Evolutionary conservation across 2,888 invertebrate species (phyloP).

Genomic region (Salticus scenicus): DNA sequence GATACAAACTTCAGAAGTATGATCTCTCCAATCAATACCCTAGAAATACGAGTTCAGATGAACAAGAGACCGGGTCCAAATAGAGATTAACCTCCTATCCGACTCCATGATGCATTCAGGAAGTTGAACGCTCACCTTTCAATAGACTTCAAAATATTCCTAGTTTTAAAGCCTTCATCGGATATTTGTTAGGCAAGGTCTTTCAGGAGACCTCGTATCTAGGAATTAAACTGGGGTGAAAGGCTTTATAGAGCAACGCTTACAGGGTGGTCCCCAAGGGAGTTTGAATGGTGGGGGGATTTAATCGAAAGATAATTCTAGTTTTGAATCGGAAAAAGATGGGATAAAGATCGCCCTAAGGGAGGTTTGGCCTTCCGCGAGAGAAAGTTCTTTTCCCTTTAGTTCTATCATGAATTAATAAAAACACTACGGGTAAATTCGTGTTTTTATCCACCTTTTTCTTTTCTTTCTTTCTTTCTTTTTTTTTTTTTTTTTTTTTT

Average conservation of each 20-base stretch:
- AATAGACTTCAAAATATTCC: slow-evolving; percentile 15
- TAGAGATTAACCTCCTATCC: slow-evolving; percentile 33
- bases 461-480: background rate
- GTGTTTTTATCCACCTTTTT: background rate
- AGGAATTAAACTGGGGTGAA: slow-evolving; percentile 30
- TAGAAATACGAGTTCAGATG: background rate
- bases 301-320: slow-evolving; percentile 26
- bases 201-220: slow-evolving; percentile 7
- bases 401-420: background rate
- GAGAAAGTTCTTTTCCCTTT: background rate
- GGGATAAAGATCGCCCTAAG: background rate
- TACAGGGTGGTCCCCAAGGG: slow-evolving; percentile 19
- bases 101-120: background rate
- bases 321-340: slow-evolving; percentile 6
- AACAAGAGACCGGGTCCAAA: slow-evolving; percentile 22
- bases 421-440: background rate
- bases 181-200: background rate
- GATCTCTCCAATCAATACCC: slow-evolving; percentile 16
- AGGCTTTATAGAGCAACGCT: slow-evolving; percentile 6
- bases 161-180: slow-evolving; percentile 32
- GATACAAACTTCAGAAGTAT: background rate
- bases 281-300: background rate
- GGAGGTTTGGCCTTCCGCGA: background rate
- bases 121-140: background rate
- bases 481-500: too few species aligned